A percentile compares a stretch with the other conserved stretches of the same genome.
Evolutionary conservation across 1,140 invertebrate species (phyloP).

Genomic region (Drosophila nigromelanica): DNA sequence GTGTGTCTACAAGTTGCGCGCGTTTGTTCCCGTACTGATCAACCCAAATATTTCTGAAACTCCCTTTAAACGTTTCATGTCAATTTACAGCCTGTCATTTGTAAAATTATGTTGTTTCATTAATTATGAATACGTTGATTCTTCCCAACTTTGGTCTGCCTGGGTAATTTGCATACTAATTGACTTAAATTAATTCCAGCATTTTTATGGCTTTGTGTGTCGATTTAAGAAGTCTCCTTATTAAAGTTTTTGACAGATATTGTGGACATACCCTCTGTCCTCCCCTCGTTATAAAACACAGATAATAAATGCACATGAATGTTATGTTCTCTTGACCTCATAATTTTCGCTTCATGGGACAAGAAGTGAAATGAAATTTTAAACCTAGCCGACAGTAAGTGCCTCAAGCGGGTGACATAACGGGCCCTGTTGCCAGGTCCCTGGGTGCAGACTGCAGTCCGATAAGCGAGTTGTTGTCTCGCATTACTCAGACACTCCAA

Average conservation of each 20-base stretch:
- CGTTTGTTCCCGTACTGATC: background rate
- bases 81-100: background rate
- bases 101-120: background rate
- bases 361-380: conserved; percentile 2
- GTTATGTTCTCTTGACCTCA: conserved; percentile 8
- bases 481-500: conserved; percentile 15
- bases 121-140: background rate
- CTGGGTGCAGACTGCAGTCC: conserved; percentile 9
- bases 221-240: background rate
- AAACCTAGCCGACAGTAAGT: conserved; percentile 1
- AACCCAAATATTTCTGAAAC: background rate
- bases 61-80: background rate
- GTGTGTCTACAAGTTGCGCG: background rate
- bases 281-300: background rate
- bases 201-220: background rate
- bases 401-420: conserved; percentile 2
- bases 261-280: background rate
- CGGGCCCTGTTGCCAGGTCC: conserved; percentile 3
- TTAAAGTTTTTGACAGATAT: background rate
- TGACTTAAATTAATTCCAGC: background rate
- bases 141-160: too few species aligned
- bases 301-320: background rate
- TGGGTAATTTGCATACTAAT: background rate
- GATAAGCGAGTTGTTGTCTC: conserved; percentile 5
- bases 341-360: conserved; percentile 4